Evolutionary conservation across 2,113 vertebrate species (phyloP), one percentile per base, ranked within the genome.

Genomic region (Pleuronectes platessa): DNA sequence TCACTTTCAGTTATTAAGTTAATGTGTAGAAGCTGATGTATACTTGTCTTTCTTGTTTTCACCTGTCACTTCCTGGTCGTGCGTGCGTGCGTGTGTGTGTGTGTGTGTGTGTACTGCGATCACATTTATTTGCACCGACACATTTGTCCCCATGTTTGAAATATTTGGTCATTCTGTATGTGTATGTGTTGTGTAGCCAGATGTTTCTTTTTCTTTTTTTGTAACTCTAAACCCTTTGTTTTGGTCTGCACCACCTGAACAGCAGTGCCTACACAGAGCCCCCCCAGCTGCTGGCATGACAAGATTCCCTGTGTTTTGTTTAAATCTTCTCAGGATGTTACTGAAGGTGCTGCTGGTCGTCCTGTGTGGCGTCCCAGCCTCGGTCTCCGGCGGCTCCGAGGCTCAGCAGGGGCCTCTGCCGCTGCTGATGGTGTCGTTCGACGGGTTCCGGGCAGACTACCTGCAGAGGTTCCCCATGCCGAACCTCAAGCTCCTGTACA

Each of bases 381-480:
- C 93, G 9, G n/a, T 87, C 12, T 1, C 73, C 42, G 87, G 56
- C 58, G 79, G 70, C 0, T 61, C 71, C 51, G 23, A 61, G 0
- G 59, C 74, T 3, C 65, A 54, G 18, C 59, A 40, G 5, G 71
- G 47, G 49, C 80, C 85, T 0, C 68, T 89, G 5, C 94, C 85
- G 5, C 85, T 99, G 78, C 94, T 99, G 18, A 89, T 99, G 0
- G 96, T 99, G 56, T 99, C 98, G 0, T 98, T 99, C 26, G 98
- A 99, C 65, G 98, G 98, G 17, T 99, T 99, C 92, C 92, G 97
- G 71, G 97, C 97, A 2, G 97, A 99, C 83, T 99, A 99, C 84
- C 91, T 99, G 76, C 68, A 94, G 79, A 95, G 92, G 65, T 98
- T 96, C 70, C 78, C 94, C 24, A 94, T 98, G 79, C 96, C 95